Evolutionary conservation across 2,888 invertebrate genomes (phyloP), one percentile per base, ranked within the genome.

Genomic region (Tiliacea aurago): DNA sequence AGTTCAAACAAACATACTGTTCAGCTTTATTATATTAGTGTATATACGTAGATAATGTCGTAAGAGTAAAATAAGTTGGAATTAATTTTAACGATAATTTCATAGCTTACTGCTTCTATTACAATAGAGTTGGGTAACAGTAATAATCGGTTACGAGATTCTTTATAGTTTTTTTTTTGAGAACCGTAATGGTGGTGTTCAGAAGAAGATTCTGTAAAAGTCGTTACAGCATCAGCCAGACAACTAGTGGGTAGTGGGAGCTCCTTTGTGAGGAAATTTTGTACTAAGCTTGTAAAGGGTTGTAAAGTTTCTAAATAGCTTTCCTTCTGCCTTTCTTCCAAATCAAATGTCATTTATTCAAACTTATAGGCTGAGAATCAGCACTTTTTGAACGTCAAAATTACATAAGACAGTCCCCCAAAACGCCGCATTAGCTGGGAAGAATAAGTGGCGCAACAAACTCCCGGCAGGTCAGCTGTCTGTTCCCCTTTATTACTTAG

Each of bases 21-120:
- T 49, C 9, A 28, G 13, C 49, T 20, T 13, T 49, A 20, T 28
- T 2, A 45, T 13, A 45, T 45, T 4, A 62, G 18, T 62, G 6
- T 4, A 20, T 5, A 51, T 0, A 43, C 11, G n/a, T n/a, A 62
- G 51, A 23, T 28, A 55, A 71, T 85, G 61, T 58, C 47, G 86
- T 67, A 83, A 85, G 51, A 43, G 23, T 45, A 45, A 47, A 64
- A 28, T 73, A 43, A 68, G 70, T 78, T 47, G 13, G 68, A 77
- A 77, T 71, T 73, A 58, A 76, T 82, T 72, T 73, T 69, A 83
- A 83, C 71, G 65, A 71, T 70, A 68, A 67, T 59, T 49, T 69
- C 53, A 72, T 61, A 55, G 58, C 41, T 66, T 53, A 58, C 45
- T 58, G 64, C 55, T 74, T 43, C 23, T 37, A 28, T 71, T 59